phyloP scores from a whole-genome alignment of 2,113 vertebrate species.

The Agapornis roseicollis region DNA sequence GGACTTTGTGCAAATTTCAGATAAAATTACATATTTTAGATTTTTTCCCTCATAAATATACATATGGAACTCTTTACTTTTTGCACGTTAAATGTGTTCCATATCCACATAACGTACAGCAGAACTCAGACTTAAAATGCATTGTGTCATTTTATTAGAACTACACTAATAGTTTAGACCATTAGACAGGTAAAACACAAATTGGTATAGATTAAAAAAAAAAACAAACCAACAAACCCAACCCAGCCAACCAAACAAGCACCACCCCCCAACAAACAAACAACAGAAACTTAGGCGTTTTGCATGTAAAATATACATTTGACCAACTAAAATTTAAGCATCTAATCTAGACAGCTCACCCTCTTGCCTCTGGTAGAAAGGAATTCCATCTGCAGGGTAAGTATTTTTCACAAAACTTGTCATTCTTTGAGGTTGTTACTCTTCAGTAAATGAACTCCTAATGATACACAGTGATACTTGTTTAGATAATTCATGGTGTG shows the following conservation, averaged over 20 bases:
- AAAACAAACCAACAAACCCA: background rate
- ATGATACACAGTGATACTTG: background rate
- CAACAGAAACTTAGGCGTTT: background rate
- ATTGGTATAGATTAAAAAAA: background rate
- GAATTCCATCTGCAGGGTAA: background rate
- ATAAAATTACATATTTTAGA: background rate
- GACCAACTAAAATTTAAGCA: background rate
- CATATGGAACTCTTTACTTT: background rate
- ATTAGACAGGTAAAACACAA: background rate
- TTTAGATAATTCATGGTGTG: background rate
- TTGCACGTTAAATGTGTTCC: background rate
- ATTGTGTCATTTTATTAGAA: background rate
- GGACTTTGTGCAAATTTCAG: background rate
- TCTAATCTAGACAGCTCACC: background rate
- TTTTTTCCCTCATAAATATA: background rate
- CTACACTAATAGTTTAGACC: background rate
- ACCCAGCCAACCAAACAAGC: background rate
- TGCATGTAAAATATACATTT: background rate
- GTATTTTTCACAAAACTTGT: background rate
- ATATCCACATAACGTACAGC: background rate
- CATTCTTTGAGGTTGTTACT: background rate
- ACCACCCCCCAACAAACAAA: background rate
- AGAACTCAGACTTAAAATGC: background rate
- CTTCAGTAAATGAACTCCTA: background rate
- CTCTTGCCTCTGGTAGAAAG: background rate